Evolutionary conservation across 2,797 vertebrate genomes (phyloP).

Genomic region (Bovichtus diacanthus): DNA sequence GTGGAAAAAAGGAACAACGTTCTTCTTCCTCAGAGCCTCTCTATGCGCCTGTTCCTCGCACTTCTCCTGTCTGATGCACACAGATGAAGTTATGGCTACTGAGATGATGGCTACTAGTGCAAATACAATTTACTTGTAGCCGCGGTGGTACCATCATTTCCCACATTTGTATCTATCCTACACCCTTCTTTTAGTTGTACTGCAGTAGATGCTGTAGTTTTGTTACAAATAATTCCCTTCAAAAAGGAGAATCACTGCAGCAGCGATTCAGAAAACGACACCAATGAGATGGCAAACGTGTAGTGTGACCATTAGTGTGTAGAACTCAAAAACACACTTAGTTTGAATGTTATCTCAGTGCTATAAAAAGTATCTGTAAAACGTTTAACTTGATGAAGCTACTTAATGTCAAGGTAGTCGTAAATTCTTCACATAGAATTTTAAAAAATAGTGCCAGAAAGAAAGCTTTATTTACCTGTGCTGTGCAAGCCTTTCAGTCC

Average conservation of each 20-base stretch:
- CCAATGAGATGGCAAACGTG: neutral
- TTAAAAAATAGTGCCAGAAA: neutral
- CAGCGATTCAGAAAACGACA: neutral
- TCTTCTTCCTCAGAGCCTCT: conserved; percentile 78
- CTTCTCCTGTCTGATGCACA: conserved; percentile 81
- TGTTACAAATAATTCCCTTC: neutral
- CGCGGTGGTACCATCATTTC: neutral
- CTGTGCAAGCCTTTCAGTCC: conserved; percentile 81
- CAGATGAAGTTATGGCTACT: conserved; percentile 6
- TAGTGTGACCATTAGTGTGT: neutral
- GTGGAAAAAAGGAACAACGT: conserved; percentile 87
- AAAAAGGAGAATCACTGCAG: neutral
- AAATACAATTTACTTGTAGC: neutral
- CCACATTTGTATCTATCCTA: neutral
- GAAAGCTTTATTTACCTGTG: conserved; percentile 83
- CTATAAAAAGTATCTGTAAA: neutral
- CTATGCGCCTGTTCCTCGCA: conserved; percentile 73
- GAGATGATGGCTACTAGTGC: neutral
- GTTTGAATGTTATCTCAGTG: neutral
- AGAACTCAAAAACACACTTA: neutral
- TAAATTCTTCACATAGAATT: neutral
- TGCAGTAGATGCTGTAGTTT: neutral
- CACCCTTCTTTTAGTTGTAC: neutral
- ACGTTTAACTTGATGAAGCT: neutral
- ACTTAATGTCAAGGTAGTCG: neutral